Conservation (phyloP, 37 sponge, comb jelly and placozoan species). For the Beroe forskalii region DNA sequence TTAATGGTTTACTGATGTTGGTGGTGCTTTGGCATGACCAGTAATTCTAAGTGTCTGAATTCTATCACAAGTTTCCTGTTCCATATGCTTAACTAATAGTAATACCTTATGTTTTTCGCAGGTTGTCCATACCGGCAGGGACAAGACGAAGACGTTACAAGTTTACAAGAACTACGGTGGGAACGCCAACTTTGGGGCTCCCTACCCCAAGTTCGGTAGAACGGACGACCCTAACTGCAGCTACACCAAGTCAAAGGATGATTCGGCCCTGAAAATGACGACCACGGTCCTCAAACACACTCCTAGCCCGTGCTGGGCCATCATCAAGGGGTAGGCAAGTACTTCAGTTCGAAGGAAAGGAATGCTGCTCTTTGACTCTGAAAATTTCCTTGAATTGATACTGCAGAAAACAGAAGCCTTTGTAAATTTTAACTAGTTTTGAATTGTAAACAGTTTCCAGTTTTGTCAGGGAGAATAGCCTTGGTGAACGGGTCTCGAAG, state of each 20-base stretch:
- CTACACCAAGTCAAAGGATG: background rate
- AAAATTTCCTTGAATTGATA: too few relatives aligned
- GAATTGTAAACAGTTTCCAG: background rate
- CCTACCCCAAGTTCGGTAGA: background rate
- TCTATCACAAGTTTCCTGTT: background rate
- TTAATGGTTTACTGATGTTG: too few relatives aligned
- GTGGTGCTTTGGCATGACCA: too few relatives aligned
- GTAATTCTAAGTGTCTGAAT: background rate
- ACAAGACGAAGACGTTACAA: background rate
- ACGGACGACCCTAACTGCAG: background rate
- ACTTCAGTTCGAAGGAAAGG: background rate
- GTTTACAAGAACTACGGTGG: background rate
- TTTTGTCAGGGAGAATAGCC: conserved; percentile 51
- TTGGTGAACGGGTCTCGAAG: background rate
- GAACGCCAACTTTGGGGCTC: background rate
- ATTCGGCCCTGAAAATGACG: background rate
- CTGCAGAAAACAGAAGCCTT: background rate
- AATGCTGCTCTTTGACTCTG: background rate
- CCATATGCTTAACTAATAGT: background rate
- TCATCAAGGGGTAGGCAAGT: conserved; percentile 30
- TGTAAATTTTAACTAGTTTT: background rate
- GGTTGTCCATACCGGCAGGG: background rate
- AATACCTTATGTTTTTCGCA: background rate
- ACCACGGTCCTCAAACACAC: background rate
- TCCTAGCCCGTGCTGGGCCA: conserved; percentile 46